Percentiles rank a stretch among this genome's conserved stretches.
These are phyloP conservation scores for Peromyscus nudipes DNA, from an alignment of 2,797 vertebrate genomes.

Conservation along the genomic window DNA sequence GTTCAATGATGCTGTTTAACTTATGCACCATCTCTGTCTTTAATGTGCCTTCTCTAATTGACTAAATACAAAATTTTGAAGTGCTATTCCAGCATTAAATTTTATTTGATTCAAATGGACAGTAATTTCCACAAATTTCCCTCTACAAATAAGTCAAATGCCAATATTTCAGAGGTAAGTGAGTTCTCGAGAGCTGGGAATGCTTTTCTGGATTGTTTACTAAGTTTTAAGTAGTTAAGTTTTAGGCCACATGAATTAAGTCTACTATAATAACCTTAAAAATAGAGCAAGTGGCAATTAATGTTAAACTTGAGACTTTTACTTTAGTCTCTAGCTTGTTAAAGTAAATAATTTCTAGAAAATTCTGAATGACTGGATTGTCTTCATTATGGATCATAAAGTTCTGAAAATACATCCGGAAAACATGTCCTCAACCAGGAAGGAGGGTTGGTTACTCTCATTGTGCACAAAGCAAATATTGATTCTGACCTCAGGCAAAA, in stretches of 20 bases:
- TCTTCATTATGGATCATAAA: neutral
- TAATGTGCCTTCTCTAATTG: conserved; percentile 1
- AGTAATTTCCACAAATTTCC: neutral
- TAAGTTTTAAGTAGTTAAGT: conserved; percentile 6
- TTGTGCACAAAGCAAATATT: neutral
- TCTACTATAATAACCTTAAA: neutral
- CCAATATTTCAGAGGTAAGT: neutral
- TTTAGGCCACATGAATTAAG: neutral
- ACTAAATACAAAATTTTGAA: conserved; percentile 26
- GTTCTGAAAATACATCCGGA: neutral
- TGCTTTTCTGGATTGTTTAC: neutral
- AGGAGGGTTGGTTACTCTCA: neutral
- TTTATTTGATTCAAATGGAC: neutral
- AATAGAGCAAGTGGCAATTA: neutral
- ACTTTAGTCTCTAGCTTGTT: neutral
- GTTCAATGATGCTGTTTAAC: neutral
- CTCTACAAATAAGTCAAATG: neutral
- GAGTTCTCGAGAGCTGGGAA: neutral
- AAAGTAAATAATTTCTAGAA: neutral
- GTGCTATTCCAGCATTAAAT: neutral
- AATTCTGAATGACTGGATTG: neutral
- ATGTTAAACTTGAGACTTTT: neutral
- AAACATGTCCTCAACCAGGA: neutral
- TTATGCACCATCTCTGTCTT: neutral
- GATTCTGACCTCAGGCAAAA: conserved; percentile 7